These are phyloP conservation scores for Verasper variegatus DNA, from an alignment of 2,113 vertebrate genomes.

Conservation along the genomic window DNA sequence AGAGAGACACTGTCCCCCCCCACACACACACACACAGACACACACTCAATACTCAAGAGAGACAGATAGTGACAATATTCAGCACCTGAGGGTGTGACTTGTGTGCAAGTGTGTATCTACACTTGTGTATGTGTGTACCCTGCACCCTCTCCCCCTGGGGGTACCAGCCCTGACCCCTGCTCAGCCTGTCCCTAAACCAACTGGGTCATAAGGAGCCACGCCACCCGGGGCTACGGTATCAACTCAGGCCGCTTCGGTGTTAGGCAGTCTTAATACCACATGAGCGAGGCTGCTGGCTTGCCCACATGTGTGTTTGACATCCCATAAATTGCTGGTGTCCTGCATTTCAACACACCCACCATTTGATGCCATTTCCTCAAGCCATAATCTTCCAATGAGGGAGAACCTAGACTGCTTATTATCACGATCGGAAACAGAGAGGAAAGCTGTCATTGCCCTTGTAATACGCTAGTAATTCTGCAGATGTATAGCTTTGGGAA, in stretches of 20 bases:
- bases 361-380: slow-evolving; percentile 92
- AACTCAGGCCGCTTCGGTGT: neutral
- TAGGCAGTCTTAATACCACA: slow-evolving; percentile 66
- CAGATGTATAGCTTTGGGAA: slow-evolving; percentile 54
- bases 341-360: slow-evolving; percentile 91
- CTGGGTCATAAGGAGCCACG: slow-evolving; percentile 65
- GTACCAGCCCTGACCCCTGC: slow-evolving; percentile 62
- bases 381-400: slow-evolving; percentile 93
- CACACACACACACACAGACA: slow-evolving; percentile 26
- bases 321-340: slow-evolving; percentile 95
- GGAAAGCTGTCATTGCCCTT: slow-evolving; percentile 88
- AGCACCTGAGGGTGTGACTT: slow-evolving; percentile 68
- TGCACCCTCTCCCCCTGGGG: slow-evolving; percentile 57
- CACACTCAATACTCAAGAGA: slow-evolving; percentile 46
- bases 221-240: slow-evolving; percentile 46
- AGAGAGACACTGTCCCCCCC: no score
- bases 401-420: slow-evolving; percentile 91
- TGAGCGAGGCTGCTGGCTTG: slow-evolving; percentile 89
- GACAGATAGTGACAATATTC: slow-evolving; percentile 69
- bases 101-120: slow-evolving; percentile 35
- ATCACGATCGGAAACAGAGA: slow-evolving; percentile 89
- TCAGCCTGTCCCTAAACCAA: slow-evolving; percentile 68
- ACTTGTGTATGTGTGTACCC: slow-evolving; percentile 43
- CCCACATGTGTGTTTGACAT: slow-evolving; percentile 89
- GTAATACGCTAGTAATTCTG: slow-evolving; percentile 89